These are phyloP conservation scores for Stichopus horrens DNA, from an alignment of 53 echinoderm and acorn worm species.

Conservation along the genomic window DNA sequence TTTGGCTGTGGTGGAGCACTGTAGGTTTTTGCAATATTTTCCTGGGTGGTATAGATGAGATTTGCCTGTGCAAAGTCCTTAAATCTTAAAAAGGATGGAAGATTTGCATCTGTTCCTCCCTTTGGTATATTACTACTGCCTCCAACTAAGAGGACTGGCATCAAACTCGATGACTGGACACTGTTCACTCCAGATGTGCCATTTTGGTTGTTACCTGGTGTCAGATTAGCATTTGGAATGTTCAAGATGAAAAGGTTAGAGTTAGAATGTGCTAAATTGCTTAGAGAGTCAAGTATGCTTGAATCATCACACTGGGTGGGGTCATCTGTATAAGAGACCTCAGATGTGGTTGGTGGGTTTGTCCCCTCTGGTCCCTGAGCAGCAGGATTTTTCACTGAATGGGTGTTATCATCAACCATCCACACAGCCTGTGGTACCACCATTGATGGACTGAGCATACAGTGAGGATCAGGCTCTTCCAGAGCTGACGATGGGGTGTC, in stretches of 20 bases:
- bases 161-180: constrained; percentile 58
- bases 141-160: constrained; percentile 77
- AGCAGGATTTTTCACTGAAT: background rate
- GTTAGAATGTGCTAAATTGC: constrained; percentile 59
- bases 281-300: constrained; percentile 52
- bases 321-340: constrained; percentile 25
- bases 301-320: constrained; percentile 6
- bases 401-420: constrained; percentile 57
- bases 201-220: constrained; percentile 28
- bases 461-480: constrained; percentile 66
- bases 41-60: constrained; percentile 91
- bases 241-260: constrained; percentile 79
- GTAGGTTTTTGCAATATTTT: constrained; percentile 83
- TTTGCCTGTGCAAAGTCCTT: constrained; percentile 91
- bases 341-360: constrained; percentile 24
- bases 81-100: constrained; percentile 67
- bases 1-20: constrained; percentile 58
- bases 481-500: constrained; percentile 64
- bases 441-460: constrained; percentile 67
- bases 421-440: constrained; percentile 68
- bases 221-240: constrained; percentile 54
- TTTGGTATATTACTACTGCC: constrained; percentile 56
- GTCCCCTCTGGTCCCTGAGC: background rate
- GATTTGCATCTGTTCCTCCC: constrained; percentile 38
- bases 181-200: constrained; percentile 21